These are phyloP conservation scores for Laodelphax striatellus DNA, from an alignment of 1,140 invertebrate species.

Conservation along the genomic window DNA sequence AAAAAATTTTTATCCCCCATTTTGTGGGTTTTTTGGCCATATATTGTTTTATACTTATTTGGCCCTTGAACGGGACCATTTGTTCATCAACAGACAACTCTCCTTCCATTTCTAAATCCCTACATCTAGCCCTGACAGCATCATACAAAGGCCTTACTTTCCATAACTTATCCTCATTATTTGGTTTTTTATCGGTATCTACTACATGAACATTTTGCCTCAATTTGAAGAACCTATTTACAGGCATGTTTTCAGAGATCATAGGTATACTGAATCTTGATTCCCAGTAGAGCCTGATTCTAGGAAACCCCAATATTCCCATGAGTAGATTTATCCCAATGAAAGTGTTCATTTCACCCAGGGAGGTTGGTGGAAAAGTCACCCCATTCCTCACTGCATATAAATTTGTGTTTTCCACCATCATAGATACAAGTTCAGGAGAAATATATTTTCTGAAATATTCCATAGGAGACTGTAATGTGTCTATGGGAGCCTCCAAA, in stretches of 20 bases:
- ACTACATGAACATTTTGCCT: slow-evolving; percentile 3
- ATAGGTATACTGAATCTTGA: slow-evolving; percentile 4
- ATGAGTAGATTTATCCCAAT: slow-evolving; percentile 8
- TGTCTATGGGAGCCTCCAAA: not conserved
- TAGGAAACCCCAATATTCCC: slow-evolving; percentile 5
- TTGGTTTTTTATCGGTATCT: not conserved
- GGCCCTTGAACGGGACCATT: slow-evolving; percentile 8
- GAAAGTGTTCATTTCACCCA: not conserved
- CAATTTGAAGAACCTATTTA: slow-evolving; percentile 6
- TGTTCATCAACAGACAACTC: slow-evolving; percentile 12
- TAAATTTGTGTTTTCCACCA: not conserved
- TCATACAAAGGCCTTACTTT: slow-evolving; percentile 12
- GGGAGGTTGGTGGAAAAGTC: not conserved
- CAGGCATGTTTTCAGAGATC: not conserved
- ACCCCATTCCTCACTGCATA: not conserved
- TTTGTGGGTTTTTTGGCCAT: slow-evolving; percentile 6
- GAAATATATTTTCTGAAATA: not conserved
- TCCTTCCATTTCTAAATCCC: not conserved
- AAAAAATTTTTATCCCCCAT: slow-evolving; percentile 14
- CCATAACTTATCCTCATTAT: slow-evolving; percentile 4
- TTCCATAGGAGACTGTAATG: not conserved
- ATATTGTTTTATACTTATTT: slow-evolving; percentile 3
- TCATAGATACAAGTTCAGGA: not conserved
- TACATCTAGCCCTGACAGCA: not conserved
- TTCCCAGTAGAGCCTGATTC: slow-evolving; percentile 10